Percentiles rank a stretch among this genome's conserved stretches.
Evolutionary conservation across 2,113 vertebrate species (phyloP).

Genomic region (Bubo scandiacus): DNA sequence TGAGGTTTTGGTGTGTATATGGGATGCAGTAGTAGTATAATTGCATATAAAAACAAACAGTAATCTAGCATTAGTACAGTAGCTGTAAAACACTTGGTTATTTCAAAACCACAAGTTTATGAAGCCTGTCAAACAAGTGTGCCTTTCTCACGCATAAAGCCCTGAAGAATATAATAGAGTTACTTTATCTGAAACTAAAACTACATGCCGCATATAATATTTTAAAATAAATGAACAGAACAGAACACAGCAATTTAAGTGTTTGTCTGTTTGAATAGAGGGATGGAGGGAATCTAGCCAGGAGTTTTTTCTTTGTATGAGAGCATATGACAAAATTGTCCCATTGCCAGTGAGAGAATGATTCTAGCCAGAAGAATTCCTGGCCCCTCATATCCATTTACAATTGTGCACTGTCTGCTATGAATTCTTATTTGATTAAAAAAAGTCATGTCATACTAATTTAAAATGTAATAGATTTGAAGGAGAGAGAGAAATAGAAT

Average conservation of each 20-base stretch:
- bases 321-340: background rate
- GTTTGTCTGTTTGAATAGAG: background rate
- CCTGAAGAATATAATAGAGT: background rate
- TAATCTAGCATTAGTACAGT: background rate
- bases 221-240: slow-evolving; percentile 2
- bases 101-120: background rate
- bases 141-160: background rate
- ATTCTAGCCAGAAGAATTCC: background rate
- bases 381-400: background rate
- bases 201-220: background rate
- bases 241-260: background rate
- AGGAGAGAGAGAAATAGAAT: background rate
- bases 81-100: background rate
- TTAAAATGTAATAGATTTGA: background rate
- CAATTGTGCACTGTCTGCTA: background rate
- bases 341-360: background rate
- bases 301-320: background rate
- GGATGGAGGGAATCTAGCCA: background rate
- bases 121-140: background rate
- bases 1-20: background rate
- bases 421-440: background rate
- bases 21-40: background rate
- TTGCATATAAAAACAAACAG: background rate
- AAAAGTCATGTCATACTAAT: background rate
- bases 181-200: background rate